Evolutionary conservation across 2,888 invertebrate genomes (phyloP).

Genomic region (Leptinotarsa juncta): DNA sequence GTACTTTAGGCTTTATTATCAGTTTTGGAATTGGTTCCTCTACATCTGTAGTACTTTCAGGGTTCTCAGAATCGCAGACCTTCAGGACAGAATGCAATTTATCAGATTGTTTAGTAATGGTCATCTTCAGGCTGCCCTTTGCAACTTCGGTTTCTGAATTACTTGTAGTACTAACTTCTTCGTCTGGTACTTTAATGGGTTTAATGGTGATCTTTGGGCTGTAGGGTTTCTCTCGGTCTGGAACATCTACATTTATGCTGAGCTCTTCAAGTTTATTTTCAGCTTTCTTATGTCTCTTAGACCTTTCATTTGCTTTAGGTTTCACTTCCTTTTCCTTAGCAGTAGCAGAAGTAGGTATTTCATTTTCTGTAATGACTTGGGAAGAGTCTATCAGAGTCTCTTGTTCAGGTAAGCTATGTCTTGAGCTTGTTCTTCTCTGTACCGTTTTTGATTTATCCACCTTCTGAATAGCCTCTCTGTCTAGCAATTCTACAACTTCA

Average conservation of each 20-base stretch:
- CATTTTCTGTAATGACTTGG: constrained; percentile 8
- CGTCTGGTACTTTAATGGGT: constrained; percentile 58
- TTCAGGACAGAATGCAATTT: constrained; percentile 63
- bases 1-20: constrained; percentile 56
- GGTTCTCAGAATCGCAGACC: constrained; percentile 59
- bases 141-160: constrained; percentile 48
- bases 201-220: constrained; percentile 65
- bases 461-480: constrained; percentile 20
- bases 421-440: constrained; percentile 18
- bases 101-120: constrained; percentile 64
- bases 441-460: neutral
- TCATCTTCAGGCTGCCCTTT: constrained; percentile 61
- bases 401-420: constrained; percentile 22
- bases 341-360: constrained; percentile 10
- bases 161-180: constrained; percentile 52
- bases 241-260: constrained; percentile 53
- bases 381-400: constrained; percentile 25
- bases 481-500: constrained; percentile 16
- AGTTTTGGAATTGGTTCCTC: constrained; percentile 58
- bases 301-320: constrained; percentile 34
- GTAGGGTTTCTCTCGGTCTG: constrained; percentile 53
- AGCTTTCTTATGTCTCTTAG: constrained; percentile 41
- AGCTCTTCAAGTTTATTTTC: constrained; percentile 44
- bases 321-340: constrained; percentile 30
- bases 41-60: constrained; percentile 42